Conservation (phyloP, 2,797 vertebrate species). For the Danio aesculapii region DNA sequence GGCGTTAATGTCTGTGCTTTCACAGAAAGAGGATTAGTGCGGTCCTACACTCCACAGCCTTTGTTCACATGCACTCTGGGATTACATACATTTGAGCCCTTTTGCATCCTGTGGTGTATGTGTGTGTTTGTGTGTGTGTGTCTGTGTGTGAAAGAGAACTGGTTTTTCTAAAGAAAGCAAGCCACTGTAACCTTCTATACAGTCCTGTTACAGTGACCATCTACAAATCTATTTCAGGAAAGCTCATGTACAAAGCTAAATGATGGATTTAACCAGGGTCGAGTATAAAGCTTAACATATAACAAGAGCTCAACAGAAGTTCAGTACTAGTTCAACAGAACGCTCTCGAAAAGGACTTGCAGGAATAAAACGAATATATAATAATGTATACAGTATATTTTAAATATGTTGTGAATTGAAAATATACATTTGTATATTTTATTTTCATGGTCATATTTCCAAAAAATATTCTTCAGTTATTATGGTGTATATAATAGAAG, state of each 20-base stretch:
- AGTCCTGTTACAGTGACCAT: background rate
- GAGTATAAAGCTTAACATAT: background rate
- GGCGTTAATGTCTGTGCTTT: constrained; percentile 72
- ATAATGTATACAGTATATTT: no score
- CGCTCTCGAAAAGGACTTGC: background rate
- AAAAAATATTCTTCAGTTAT: no score
- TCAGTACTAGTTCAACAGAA: background rate
- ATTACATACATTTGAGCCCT: constrained; percentile 73
- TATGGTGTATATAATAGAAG: no score
- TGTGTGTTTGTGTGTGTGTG: constrained; percentile 28
- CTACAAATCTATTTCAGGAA: background rate
- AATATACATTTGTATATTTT: no score
- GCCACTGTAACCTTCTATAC: background rate
- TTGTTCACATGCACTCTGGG: constrained; percentile 77
- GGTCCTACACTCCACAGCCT: constrained; percentile 74
- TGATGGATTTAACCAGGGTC: background rate
- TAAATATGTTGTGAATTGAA: no score
- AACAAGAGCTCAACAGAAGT: background rate
- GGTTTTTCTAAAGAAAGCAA: background rate
- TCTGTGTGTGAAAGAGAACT: background rate
- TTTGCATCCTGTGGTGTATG: constrained; percentile 29
- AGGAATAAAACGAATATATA: background rate
- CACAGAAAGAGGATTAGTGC: constrained; percentile 74
- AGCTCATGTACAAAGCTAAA: background rate
- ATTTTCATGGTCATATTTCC: no score